These are phyloP conservation scores for Chaetodon trifasciatus DNA, from an alignment of 2,797 vertebrate species.

Conservation along the genomic window DNA sequence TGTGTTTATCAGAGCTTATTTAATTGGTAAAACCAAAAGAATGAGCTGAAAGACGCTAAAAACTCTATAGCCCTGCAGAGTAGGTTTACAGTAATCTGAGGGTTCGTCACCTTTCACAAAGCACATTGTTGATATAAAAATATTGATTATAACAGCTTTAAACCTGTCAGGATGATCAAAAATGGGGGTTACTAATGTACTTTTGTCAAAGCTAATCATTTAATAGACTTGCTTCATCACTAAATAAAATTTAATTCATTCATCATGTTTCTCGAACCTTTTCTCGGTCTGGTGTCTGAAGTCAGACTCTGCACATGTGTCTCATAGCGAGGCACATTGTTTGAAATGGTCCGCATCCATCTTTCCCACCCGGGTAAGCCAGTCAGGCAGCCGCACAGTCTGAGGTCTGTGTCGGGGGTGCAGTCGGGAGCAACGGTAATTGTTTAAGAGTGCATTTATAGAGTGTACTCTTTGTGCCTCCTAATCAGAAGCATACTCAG, in stretches of 20 bases:
- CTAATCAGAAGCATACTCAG: constrained; percentile 85
- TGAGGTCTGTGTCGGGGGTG: constrained; percentile 67
- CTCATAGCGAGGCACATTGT: constrained; percentile 37
- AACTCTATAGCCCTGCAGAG: not conserved
- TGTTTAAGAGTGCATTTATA: constrained; percentile 86
- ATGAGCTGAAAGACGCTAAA: not conserved
- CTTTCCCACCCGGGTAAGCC: constrained; percentile 61
- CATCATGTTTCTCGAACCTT: not conserved
- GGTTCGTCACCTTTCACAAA: not conserved
- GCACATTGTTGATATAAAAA: not conserved
- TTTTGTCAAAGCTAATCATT: not conserved
- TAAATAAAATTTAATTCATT: constrained; percentile 2
- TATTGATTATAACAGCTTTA: not conserved
- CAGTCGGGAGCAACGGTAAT: constrained; percentile 80
- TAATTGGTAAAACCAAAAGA: not conserved
- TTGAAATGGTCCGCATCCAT: constrained; percentile 62
- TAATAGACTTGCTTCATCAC: not conserved
- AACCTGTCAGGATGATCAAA: not conserved
- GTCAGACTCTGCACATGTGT: constrained; percentile 25
- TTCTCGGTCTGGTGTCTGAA: constrained; percentile 1
- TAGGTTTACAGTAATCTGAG: not conserved
- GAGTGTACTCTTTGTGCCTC: constrained; percentile 82
- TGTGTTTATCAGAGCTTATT: not conserved
- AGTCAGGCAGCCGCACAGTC: constrained; percentile 66
- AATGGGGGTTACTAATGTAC: not conserved